Base-by-base conservation (phyloP, 2,888 invertebrate genomes). In the Calliphora vomitoria region DNA sequence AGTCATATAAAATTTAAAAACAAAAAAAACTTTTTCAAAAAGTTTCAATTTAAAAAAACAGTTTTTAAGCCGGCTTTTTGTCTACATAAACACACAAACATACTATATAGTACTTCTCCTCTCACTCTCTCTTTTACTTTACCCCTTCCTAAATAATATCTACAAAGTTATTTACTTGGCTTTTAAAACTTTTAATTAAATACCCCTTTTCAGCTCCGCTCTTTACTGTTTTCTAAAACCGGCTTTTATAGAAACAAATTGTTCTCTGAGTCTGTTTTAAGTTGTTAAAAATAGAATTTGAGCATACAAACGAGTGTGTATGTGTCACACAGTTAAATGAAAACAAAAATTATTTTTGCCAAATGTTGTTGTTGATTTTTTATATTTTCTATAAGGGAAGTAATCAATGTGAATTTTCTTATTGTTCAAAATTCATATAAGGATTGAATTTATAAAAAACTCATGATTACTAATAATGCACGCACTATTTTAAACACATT, bases 1-100 rank as follows among this genome's bases (percentile, higher is more conserved):
- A 88, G 81, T 88, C 88, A 85, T 84, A 10, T 3, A 50, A 50
- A 50, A n/a, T 50, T n/a, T 13, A 15, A n/a, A n/a, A n/a, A n/a
- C n/a, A n/a, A 50, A n/a, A 3, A 50, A 50, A 50, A n/a, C 1
- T n/a, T n/a, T n/a, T 47, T 47, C 47, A 13, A 13, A 86, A 78
- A 85, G 18, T 44, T 44, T 44, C 44, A 44, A 68, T 11, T 62
- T 53, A 20, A 60, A 71, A 66, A 78, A 38, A 53, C 53, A 74
- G 25, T 38, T 74, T 38, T 62, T 75, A 38, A 64, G 38, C n/a
- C 62, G 62, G 62, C 62, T 35, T 64, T 64, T 35, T 62, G 31
- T 62, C 11, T 53, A 5, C 25, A 25, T 25, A 25, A 25, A 25
- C 8, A 53, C 18, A 53, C 18, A 53, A 41, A 41, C 13, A 47